Evolutionary conservation across 2,797 vertebrate genomes (phyloP), one percentile per base, ranked within the genome.

Genomic region (Gastrophryne carolinensis): DNA sequence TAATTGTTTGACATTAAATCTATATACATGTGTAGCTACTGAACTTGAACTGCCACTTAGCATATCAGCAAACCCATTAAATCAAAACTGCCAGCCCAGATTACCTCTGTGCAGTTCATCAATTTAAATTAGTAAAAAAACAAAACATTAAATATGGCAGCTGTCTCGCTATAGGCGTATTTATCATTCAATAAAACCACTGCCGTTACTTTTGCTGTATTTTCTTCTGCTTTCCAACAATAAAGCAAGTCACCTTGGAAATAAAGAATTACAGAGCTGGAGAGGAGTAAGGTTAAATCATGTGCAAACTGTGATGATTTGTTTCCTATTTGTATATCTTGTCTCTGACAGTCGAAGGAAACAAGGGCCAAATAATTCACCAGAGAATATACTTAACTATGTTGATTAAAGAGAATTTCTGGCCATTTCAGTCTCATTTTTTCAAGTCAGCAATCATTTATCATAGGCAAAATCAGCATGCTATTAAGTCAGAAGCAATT

Each of bases 371-470:
- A 71, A 78, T 78, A 56, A 78, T 72, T 77, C 67, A 77, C 66
- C 4, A 49, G 21, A 77, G 50, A 77, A 71, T 53, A 58, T 63
- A 37, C 53, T 54, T 72, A 58, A 77, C 66, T 64, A 30, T 66
- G 60, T 72, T 78, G 75, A 78, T 78, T 78, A 78, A 78, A 72
- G 61, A 52, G 29, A 72, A 65, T 65, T 72, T 72, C 61, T 78
- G 75, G 60, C 72, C 75, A 78, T 72, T 78, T 72, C 34, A 58
- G 39, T 39, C 32, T 78, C 52, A 65, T 78, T 78, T 72, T 78
- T 72, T 24, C 60, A 58, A 72, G 67, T 78, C 75, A 72, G 75
- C 68, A 78, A 58, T 78, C 75, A 72, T 78, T 72, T 78, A 78
- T 78, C 75, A 65, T 72, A 78, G 39, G 32, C 67, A 72, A 30